Percentiles rank a stretch among this genome's conserved stretches.
Conservation (phyloP, 2,888 invertebrate genomes). For the Coronaproctus castanopsis region DNA sequence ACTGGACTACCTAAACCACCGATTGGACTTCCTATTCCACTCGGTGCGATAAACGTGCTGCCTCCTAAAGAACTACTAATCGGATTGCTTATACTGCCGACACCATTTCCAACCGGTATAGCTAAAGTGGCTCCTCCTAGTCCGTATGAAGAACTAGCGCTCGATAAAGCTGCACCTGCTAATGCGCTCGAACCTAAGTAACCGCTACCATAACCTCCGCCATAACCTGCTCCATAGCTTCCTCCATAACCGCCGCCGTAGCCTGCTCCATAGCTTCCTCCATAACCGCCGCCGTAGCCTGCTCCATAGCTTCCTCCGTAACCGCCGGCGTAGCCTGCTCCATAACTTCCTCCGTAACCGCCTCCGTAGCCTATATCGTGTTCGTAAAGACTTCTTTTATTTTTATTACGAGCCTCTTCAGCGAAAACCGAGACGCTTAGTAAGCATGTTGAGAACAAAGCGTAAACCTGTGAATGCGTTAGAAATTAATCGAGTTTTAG, state of each 20-base stretch:
- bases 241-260: slow-evolving; percentile 12
- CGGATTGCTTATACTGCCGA: not conserved
- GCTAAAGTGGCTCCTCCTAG: not conserved
- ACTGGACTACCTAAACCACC: not conserved
- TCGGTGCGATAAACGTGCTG: not conserved
- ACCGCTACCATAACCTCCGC: slow-evolving; percentile 1
- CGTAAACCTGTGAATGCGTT: slow-evolving; percentile 6
- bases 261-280: slow-evolving; percentile 11
- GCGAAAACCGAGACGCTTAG: too few relatives aligned
- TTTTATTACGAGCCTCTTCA: too few relatives aligned
- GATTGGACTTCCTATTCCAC: not conserved
- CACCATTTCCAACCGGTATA: not conserved
- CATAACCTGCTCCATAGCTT: slow-evolving; percentile 2
- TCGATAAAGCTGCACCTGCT: not conserved
- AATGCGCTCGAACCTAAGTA: slow-evolving; percentile 5
- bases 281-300: not conserved
- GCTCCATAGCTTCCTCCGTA: slow-evolving; percentile 4
- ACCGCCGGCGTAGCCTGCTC: not conserved
- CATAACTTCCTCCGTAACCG: not conserved
- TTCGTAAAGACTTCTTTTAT: too few relatives aligned
- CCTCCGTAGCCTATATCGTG: not conserved
- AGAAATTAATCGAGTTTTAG: too few relatives aligned
- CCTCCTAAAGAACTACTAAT: not conserved
- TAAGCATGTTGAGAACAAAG: not conserved
- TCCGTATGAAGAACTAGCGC: not conserved